Conservation (phyloP, 37 sponge, comb jelly and placozoan genomes). For the Crambe crambe region DNA sequence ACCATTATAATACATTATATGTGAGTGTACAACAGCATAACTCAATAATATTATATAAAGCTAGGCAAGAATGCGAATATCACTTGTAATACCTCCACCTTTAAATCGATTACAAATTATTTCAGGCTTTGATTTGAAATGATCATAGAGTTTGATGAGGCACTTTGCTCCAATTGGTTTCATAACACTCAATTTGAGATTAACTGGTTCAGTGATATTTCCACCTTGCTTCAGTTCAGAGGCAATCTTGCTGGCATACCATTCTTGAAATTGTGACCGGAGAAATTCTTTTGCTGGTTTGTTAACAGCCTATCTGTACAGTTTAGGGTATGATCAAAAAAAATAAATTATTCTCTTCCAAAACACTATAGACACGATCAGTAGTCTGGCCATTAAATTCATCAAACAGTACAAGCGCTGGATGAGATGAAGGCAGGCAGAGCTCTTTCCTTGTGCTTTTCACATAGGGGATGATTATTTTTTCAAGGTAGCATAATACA, state of each 20-base stretch:
- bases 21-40: too few species aligned
- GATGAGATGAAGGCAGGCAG: neutral
- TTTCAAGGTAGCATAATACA: constrained; percentile 11
- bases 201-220: neutral
- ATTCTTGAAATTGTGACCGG: constrained; percentile 25
- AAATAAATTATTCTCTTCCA: constrained; percentile 9
- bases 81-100: too few species aligned
- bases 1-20: too few species aligned
- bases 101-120: constrained; percentile 9
- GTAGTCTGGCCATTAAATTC: constrained; percentile 26
- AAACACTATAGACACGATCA: neutral
- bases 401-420: constrained; percentile 39
- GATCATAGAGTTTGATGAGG: neutral
- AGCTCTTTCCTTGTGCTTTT: neutral
- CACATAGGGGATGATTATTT: constrained; percentile 18
- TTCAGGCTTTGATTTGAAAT: neutral
- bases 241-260: constrained; percentile 35
- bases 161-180: constrained; percentile 10
- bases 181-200: constrained; percentile 1
- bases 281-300: constrained; percentile 57
- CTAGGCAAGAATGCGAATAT: too few species aligned
- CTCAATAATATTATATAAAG: too few species aligned
- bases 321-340: constrained; percentile 40
- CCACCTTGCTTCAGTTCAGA: constrained; percentile 28
- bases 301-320: constrained; percentile 57